Evolutionary conservation across 2,888 invertebrate species (phyloP), one percentile per base, ranked within the genome.

Genomic region (Melanostoma scalare): DNA sequence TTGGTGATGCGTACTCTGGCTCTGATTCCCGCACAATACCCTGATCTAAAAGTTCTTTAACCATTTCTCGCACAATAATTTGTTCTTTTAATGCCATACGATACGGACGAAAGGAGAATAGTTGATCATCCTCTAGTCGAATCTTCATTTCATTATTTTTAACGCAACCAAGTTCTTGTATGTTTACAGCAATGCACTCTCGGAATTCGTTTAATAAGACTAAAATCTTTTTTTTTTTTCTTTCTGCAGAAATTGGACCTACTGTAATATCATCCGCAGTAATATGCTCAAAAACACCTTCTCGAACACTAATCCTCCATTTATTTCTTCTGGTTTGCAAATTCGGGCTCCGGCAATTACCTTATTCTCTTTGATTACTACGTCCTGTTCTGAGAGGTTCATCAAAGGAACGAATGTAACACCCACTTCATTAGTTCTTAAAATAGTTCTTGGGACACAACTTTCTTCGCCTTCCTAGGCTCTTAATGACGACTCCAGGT

Each of bases 61-160:
- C 73, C 31, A 87, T 88, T 30, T 85, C 72, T 31, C 79, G 71
- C 2, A 88, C 73, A 20, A 71, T 77, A 36, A 80, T 50, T 48
- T 85, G 80, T 44, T 88, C 88, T 3, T 72, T 9, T n/a, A 86
- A 53, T 4, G 88, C 86, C 48, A 88, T 55, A 31, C 88, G 74
- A 55, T 89, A 88, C 0, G 88, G 88, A 63, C 82, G 71, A 58
- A 87, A 87, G 38, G 75, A 67, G n/a, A 88, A 86, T 1, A 87
- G 87, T 46, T 73, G 69, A 3, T 76, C 74, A 5, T 76, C 71
- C 3, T 53, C 60, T n/a, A 89, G 60, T 2, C 85, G 65, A 30
- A 88, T 88, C 30, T 86, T 67, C 85, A 88, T 87, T 56, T 63
- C 6, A 3, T 42, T 10, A 3, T 33, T 60, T 6, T 48, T 36